Base-by-base conservation (phyloP, 1,140 invertebrate species). In the Drosophila trapezifrons region DNA sequence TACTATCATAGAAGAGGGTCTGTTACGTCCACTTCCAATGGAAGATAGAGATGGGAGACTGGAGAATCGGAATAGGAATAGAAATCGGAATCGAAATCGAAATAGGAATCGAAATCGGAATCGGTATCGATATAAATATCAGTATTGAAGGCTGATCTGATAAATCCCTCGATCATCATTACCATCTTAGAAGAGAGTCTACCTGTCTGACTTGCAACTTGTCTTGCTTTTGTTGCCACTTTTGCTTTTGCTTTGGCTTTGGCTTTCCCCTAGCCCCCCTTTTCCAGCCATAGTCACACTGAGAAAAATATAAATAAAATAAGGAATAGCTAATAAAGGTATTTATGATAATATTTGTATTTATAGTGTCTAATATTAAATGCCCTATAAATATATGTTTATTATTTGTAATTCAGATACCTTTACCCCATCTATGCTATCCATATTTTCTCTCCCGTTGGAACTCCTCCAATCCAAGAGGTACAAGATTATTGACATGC, bases 401-500 rank as follows among this genome's bases (percentile, higher is more conserved):
- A 8, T 27, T 8, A 27, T 1, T 7, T 27, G 7, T 8, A 27
- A 27, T 8, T 27, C 1, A 27, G 8, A 27, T 27, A 27, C 27
- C 0, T 27, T 27, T 27, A 6, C 27, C 27, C 8, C 27, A 27
- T 27, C 27, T 27, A 6, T 9, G 2, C 0, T 5, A 2, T 25
- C 5, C 22, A n/a, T n/a, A n/a, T n/a, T n/a, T 45, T 62, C 22
- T 22, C 25, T 2, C 32, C 4, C n/a, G n/a, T n/a, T n/a, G n/a
- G n/a, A n/a, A n/a, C 65, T 40, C 25, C 47, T 47, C n/a, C 42
- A 63, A 45, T 22, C 40, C 20, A 54, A 58, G 65, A 58, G 52
- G 35, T 78, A 82, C 84, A 87, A 86, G 83, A 86, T 86, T 83
- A 86, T 87, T 86, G 83, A 83, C 83, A 86, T 86, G 83, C 83